Evolutionary conservation across 2,888 invertebrate genomes (phyloP).

Genomic region (Parelbella ahira): DNA sequence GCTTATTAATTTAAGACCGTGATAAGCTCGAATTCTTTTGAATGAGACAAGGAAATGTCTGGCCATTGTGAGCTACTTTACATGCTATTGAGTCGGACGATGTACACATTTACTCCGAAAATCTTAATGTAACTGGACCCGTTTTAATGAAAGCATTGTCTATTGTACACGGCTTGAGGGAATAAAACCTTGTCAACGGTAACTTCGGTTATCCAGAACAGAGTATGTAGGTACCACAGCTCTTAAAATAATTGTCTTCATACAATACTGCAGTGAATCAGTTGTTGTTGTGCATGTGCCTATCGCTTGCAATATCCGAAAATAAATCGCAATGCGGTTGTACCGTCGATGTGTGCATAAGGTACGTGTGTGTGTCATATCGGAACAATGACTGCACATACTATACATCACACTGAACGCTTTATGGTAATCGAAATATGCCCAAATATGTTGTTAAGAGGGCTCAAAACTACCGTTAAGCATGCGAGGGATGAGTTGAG

Average conservation of each 20-base stretch:
- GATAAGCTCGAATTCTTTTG: constrained; percentile 79
- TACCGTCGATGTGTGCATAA: constrained; percentile 5
- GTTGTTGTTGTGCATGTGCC: constrained; percentile 9
- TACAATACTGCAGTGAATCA: constrained; percentile 13
- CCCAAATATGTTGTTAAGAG: constrained; percentile 79
- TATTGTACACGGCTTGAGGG: constrained; percentile 10
- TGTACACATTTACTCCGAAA: constrained; percentile 36
- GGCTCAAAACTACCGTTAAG: constrained; percentile 72
- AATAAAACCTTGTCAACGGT: constrained; percentile 12
- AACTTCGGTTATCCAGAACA: constrained; percentile 1
- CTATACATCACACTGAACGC: constrained; percentile 75
- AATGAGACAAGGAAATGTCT: constrained; percentile 74
- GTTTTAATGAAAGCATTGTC: constrained; percentile 25
- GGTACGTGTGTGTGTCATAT: constrained; percentile 30
- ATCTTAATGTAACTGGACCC: constrained; percentile 27
- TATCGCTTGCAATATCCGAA: constrained; percentile 18
- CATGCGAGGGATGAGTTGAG: constrained; percentile 77
- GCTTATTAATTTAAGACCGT: constrained; percentile 80
- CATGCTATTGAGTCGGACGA: constrained; percentile 57
- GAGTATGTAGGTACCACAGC: neutral
- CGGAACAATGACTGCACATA: constrained; percentile 63
- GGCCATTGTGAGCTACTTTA: constrained; percentile 74
- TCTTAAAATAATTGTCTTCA: constrained; percentile 16
- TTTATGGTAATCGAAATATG: constrained; percentile 81
- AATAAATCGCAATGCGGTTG: constrained; percentile 16